Evolutionary conservation across 2,888 invertebrate genomes (phyloP).

Genomic region (Melanostoma mellinum): DNA sequence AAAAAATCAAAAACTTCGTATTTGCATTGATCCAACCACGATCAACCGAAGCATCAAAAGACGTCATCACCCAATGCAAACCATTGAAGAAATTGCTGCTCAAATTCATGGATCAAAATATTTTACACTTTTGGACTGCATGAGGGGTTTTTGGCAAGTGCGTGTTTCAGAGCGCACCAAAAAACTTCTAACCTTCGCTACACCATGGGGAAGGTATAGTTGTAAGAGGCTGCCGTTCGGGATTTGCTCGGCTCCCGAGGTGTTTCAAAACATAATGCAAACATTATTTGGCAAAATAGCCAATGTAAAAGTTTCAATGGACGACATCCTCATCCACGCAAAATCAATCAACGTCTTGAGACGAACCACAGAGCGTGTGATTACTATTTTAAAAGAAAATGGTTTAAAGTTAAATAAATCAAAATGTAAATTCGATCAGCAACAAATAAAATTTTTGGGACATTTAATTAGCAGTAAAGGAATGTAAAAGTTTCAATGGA

Average conservation of each 20-base stretch:
- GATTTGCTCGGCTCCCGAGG: slow-evolving; percentile 4
- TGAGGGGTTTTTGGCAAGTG: too few relatives aligned
- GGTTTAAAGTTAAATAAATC: too few relatives aligned
- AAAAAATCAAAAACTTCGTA: slow-evolving; percentile 38
- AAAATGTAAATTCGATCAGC: too few relatives aligned
- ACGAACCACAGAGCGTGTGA: too few relatives aligned
- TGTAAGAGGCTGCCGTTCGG: slow-evolving; percentile 1
- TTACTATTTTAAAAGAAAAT: too few relatives aligned
- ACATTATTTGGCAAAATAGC: too few relatives aligned
- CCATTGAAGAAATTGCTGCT: slow-evolving; percentile 44
- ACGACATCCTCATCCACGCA: too few relatives aligned
- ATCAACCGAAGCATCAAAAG: slow-evolving; percentile 28
- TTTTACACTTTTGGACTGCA: slow-evolving; percentile 64
- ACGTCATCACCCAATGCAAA: slow-evolving; percentile 33
- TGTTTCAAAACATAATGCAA: not conserved
- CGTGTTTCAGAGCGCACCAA: not conserved
- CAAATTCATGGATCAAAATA: slow-evolving; percentile 21
- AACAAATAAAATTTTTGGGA: too few relatives aligned
- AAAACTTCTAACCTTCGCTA: not conserved
- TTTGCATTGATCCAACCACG: slow-evolving; percentile 39
- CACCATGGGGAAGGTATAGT: slow-evolving; percentile 2
- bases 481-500: too few relatives aligned
- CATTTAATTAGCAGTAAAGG: too few relatives aligned
- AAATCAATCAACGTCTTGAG: too few relatives aligned
- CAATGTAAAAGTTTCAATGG: too few relatives aligned